Evolutionary conservation across 2,113 vertebrate genomes (phyloP).

Genomic region (Anarrhichthys ocellatus): DNA sequence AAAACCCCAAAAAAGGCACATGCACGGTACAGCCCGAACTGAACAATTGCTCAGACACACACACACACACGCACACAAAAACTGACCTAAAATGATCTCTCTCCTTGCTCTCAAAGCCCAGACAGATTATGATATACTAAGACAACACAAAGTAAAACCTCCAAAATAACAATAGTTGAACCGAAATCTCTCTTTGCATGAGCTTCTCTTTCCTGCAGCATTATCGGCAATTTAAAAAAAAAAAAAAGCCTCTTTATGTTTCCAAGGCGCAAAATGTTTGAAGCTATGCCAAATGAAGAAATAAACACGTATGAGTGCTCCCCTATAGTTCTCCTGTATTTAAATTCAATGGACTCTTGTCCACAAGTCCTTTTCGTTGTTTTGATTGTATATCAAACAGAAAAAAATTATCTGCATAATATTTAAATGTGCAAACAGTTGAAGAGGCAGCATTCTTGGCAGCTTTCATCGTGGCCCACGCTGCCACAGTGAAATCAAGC

Average conservation of each 20-base stretch:
- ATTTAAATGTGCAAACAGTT: slow-evolving; percentile 40
- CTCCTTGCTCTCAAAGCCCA: neutral
- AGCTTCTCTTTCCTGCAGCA: neutral
- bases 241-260: neutral
- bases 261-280: neutral
- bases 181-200: neutral
- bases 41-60: neutral
- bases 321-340: neutral
- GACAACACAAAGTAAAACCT: neutral
- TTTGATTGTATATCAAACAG: slow-evolving; percentile 29
- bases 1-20: neutral
- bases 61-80: neutral
- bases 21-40: neutral
- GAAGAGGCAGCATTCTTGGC: slow-evolving; percentile 62
- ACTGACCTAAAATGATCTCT: slow-evolving; percentile 1
- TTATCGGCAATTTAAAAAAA: neutral
- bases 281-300: neutral
- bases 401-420: slow-evolving; percentile 45
- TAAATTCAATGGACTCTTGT: neutral
- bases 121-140: neutral
- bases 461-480: slow-evolving; percentile 32
- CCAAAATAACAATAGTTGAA: neutral
- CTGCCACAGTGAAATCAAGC: slow-evolving; percentile 26
- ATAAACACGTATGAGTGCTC: neutral
- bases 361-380: slow-evolving; percentile 6